Percentiles rank a stretch among this genome's conserved stretches.
Evolutionary conservation across 2,797 vertebrate species (phyloP).

Genomic region (Lophius americanus): DNA sequence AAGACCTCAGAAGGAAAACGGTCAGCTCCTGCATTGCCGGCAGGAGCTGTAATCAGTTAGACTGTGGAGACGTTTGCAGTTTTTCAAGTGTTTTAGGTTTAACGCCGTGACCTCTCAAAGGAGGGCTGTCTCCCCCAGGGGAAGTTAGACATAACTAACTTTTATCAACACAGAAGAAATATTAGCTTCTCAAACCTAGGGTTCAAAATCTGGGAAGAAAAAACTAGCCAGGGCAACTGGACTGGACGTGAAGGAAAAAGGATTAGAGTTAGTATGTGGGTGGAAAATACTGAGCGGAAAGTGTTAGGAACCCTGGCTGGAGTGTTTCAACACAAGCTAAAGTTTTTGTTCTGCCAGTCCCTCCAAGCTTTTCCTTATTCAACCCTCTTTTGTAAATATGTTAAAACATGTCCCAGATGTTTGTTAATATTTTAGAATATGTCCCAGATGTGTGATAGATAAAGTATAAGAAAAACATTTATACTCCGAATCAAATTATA

Average conservation of each 20-base stretch:
- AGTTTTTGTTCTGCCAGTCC: constrained; percentile 8
- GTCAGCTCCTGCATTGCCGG: constrained; percentile 3
- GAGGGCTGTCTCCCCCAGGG: constrained; percentile 18
- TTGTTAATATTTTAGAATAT: too few relatives aligned
- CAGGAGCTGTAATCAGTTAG: constrained; percentile 45
- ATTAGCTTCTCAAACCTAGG: constrained; percentile 7
- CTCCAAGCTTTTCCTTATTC: constrained; percentile 6
- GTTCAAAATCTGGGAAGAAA: neutral
- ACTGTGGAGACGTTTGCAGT: constrained; percentile 21
- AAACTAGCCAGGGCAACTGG: constrained; percentile 1
- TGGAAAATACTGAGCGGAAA: neutral
- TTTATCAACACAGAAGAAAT: constrained; percentile 23
- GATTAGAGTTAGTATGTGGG: constrained; percentile 5
- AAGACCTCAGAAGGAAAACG: constrained; percentile 13
- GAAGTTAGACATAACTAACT: constrained; percentile 54
- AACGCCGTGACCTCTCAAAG: constrained; percentile 38
- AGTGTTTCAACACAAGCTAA: constrained; percentile 8
- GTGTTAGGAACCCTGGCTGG: constrained; percentile 5
- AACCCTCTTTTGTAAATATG: neutral
- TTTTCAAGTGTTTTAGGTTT: constrained; percentile 37
- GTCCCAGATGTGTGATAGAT: neutral
- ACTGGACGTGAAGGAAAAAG: constrained; percentile 15
- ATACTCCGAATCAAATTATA: too few relatives aligned
- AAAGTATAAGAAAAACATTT: too few relatives aligned
- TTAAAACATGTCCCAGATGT: neutral